Base-by-base conservation (phyloP, 1,140 invertebrate genomes). In the Trichogramma pretiosum region DNA sequence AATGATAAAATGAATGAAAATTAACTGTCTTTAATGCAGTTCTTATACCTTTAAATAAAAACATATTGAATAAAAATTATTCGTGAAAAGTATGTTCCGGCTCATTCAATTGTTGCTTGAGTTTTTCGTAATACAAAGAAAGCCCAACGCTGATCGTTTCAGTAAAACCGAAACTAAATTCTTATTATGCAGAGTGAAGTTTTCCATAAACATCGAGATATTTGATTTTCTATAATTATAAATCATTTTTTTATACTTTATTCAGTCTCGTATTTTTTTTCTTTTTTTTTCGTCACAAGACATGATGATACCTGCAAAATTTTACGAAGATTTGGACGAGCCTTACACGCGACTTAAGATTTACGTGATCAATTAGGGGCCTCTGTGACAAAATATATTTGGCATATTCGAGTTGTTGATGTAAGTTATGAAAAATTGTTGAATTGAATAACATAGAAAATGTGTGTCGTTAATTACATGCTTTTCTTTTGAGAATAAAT, bases 301-400 rank as follows among this genome's bases (percentile, higher is more conserved):
- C 38, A 41, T 26, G 43, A 17, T 37, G 38, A 51, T 46, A 36
- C 8, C 30, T 38, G 43, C 32, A 18, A 30, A 14, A 19, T 34
- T 45, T n/a, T 40, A 32, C 36, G 39, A 18, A 11, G 19, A 3
- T 33, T 28, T 11, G 17, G 18, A 16, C 7, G 10, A 48, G 22
- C 17, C 4, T 35, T 14, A n/a, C n/a, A 14, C 22, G 17, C 49
- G 22, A 40, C 4, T 45, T 46, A 32, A 41, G 30, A 36, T 41
- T 35, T 34, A 40, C 40, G 35, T 22, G 48, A 34, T 42, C 46
- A 46, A n/a, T n/a, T n/a, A n/a, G n/a, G n/a, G n/a, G 36, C 47
- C 54, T 57, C 46, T 54, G 55, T 61, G 61, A 63, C 58, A 61
- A 63, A 63, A 63, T 61, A 63, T 56, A 63, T 61, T 52, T 46